These are phyloP conservation scores for Nipponacmea schrenckii DNA, from an alignment of 2,888 invertebrate genomes.

Conservation along the genomic window DNA sequence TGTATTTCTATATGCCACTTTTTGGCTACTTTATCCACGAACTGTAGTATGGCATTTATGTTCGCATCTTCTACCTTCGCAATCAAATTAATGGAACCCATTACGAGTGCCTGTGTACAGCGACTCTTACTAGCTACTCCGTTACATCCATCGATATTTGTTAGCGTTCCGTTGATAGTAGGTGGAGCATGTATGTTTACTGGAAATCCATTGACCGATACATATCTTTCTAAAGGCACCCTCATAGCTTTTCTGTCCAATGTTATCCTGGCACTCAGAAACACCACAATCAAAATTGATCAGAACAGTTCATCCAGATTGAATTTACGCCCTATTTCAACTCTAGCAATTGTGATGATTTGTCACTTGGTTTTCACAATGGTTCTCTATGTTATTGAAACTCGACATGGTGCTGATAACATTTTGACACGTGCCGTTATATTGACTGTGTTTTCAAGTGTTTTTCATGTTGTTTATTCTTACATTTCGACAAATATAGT, in stretches of 20 bases:
- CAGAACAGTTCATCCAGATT: no score
- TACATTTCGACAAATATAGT: constrained; percentile 36
- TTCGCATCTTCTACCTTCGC: constrained; percentile 41
- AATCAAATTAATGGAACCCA: constrained; percentile 42
- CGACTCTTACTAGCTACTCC: constrained; percentile 24
- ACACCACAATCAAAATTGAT: no score
- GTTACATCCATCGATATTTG: constrained; percentile 19
- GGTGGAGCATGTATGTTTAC: constrained; percentile 34
- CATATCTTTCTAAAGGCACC: constrained; percentile 26
- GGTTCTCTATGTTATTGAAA: no score
- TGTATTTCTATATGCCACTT: constrained; percentile 21
- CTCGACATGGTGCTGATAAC: constrained; percentile 11
- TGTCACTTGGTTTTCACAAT: no score
- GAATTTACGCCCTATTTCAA: no score
- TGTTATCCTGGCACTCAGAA: constrained; percentile 33
- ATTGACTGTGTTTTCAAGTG: constrained; percentile 21
- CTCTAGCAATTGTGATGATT: no score
- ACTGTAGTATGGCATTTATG: constrained; percentile 36
- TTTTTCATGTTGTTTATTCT: constrained; percentile 40
- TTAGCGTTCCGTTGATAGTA: constrained; percentile 36
- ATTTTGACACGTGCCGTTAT: not conserved
- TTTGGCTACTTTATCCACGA: constrained; percentile 38
- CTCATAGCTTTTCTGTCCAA: constrained; percentile 38
- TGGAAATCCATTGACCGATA: constrained; percentile 22
- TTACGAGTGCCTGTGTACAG: constrained; percentile 35